phyloP scores from a whole-genome alignment of 2,797 vertebrate genomes.

The Diplodus sargus region DNA sequence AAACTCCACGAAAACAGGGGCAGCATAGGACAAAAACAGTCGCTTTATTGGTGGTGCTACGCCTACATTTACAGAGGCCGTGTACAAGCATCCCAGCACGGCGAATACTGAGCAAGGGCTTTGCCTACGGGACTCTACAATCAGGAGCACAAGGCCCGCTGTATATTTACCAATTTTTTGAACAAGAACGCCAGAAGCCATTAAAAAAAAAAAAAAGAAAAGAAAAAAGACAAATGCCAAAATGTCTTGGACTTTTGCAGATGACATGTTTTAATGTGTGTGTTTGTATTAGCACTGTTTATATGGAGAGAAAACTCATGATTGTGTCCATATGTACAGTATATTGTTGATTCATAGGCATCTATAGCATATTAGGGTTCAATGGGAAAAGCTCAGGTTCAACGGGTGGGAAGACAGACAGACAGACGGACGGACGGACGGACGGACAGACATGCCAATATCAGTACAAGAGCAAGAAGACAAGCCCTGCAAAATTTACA shows the following conservation, averaged over 20 bases:
- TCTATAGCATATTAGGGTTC: constrained; percentile 71
- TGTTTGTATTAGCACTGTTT: constrained; percentile 81
- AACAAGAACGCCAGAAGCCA: constrained; percentile 83
- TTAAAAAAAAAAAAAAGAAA: constrained; percentile 72
- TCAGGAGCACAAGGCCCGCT: constrained; percentile 60
- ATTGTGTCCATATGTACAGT: constrained; percentile 80
- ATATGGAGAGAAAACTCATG: constrained; percentile 75
- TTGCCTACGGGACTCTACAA: constrained; percentile 60
- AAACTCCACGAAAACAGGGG: constrained; percentile 29
- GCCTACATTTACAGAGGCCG: constrained; percentile 28
- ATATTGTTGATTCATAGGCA: constrained; percentile 72
- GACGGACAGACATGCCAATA: constrained; percentile 43
- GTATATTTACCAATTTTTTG: constrained; percentile 64
- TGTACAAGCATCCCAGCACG: constrained; percentile 16
- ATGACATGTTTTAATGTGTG: constrained; percentile 75
- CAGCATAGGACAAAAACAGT: constrained; percentile 37
- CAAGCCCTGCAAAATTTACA: constrained; percentile 50
- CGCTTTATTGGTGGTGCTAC: constrained; percentile 48
- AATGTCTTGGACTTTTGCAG: constrained; percentile 78
- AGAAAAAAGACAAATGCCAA: constrained; percentile 82
- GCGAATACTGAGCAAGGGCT: constrained; percentile 64
- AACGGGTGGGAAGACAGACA: constrained; percentile 36
- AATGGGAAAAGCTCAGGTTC: constrained; percentile 77
- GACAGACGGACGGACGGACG: constrained; percentile 6
- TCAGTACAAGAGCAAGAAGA: constrained; percentile 48